Base-by-base conservation (phyloP, 1,140 invertebrate genomes). In the Cataglyphis hispanica region DNA sequence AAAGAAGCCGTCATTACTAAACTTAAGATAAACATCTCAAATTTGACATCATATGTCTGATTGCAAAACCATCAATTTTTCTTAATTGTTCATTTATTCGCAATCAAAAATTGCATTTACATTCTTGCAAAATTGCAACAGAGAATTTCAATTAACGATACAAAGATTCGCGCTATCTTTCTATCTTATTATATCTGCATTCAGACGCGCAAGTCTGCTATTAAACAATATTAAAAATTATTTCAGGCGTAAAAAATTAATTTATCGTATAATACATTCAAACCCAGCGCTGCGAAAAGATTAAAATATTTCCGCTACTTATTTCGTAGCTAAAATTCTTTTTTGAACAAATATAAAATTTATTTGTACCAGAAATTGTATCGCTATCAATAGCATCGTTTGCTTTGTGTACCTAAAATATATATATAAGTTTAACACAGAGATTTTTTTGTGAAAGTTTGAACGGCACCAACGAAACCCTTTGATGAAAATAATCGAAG, bases 401-500 rank as follows among this genome's bases (percentile, higher is more conserved):
- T 11, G 22, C 5, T 69, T 80, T 69, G 4, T 19, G 16, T 19
- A 69, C 37, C 16, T 69, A 7, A 25, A 7, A 40, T 25, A 43
- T 25, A 34, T 1, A 37, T n/a, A n/a, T 31, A n/a, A n/a, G n/a
- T 27, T 69, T 69, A 31, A 16, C 69, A 69, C 16, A 80, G 16
- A 80, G 11, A 3, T 16, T 11, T 69, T 3, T 64, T 87, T 66
- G 25, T 0, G 13, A 77, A 40, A 43, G 27, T 1, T 22, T 7
- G 10, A 72, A 77, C 11, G 46, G 31, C 11, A 19, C 27, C 50
- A 8, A 46, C 31, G 19, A 56, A 66, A 43, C 1, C 19, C 50
- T 87, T 81, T 86, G 70, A 86, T 86, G 10, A 83, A 60, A 66
- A 53, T 70, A 80, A 87, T 87, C 25, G 43, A 78, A 37, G 37